phyloP scores from a whole-genome alignment of 2,888 invertebrate species.

The Oxytorus armatus region DNA sequence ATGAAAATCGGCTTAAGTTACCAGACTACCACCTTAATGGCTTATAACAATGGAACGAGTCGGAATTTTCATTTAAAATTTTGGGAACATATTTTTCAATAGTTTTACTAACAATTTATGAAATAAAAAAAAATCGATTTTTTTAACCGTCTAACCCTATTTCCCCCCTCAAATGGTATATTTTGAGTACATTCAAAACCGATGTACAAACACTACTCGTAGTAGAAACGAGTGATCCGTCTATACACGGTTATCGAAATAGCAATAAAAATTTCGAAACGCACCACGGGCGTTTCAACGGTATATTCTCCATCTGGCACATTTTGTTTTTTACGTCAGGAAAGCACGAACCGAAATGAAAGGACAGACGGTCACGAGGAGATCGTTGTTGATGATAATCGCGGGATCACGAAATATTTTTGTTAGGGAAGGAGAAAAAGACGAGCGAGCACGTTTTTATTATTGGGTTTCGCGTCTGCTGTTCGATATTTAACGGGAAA shows the following conservation, averaged over 20 bases:
- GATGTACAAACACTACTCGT: too few species aligned
- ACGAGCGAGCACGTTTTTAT: slow-evolving; percentile 8
- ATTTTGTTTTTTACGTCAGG: background rate
- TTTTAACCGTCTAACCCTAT: too few species aligned
- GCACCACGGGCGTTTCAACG: background rate
- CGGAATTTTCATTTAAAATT: too few species aligned
- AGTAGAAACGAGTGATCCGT: background rate
- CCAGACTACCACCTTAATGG: too few species aligned
- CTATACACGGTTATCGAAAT: background rate
- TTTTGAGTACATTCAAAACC: too few species aligned
- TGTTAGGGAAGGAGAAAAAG: background rate
- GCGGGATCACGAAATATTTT: slow-evolving; percentile 28
- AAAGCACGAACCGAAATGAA: background rate
- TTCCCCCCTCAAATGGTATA: too few species aligned
- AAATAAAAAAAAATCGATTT: too few species aligned
- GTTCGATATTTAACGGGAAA: slow-evolving; percentile 29
- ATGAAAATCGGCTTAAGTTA: too few species aligned
- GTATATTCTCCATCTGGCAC: background rate
- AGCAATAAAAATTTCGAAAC: background rate
- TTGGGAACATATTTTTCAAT: too few species aligned
- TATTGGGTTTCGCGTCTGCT: slow-evolving; percentile 14
- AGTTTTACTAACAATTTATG: too few species aligned
- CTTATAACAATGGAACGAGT: too few species aligned
- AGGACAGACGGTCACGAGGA: slow-evolving; percentile 14
- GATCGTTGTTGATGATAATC: slow-evolving; percentile 23